Percentiles rank a stretch among this genome's conserved stretches.
These are phyloP conservation scores for Venustoraphidia nigricollis DNA, from an alignment of 2,888 invertebrate species.

Conservation along the genomic window DNA sequence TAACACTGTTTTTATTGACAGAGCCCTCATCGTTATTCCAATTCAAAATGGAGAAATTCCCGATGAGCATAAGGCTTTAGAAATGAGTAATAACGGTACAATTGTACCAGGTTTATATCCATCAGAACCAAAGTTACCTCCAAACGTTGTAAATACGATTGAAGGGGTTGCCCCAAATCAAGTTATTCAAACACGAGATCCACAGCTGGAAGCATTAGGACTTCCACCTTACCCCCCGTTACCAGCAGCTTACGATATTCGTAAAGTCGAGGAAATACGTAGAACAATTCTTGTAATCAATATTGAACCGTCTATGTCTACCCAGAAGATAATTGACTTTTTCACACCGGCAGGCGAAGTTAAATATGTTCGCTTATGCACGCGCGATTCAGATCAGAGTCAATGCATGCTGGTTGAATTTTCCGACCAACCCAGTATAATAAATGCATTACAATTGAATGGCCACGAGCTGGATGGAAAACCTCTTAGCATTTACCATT, in stretches of 20 bases:
- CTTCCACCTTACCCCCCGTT: constrained; percentile 84
- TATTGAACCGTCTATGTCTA: constrained; percentile 45
- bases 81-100: constrained; percentile 80
- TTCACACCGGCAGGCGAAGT: constrained; percentile 83
- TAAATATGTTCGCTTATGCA: constrained; percentile 85
- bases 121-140: constrained; percentile 74
- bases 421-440: constrained; percentile 76
- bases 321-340: constrained; percentile 78
- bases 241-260: constrained; percentile 72
- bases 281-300: constrained; percentile 81
- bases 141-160: constrained; percentile 76
- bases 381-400: constrained; percentile 58
- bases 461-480: constrained; percentile 62
- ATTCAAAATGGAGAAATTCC: constrained; percentile 82
- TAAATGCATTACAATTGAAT: constrained; percentile 74
- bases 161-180: constrained; percentile 65
- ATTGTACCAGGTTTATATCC: constrained; percentile 73
- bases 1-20: constrained; percentile 96
- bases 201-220: constrained; percentile 63
- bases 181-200: constrained; percentile 80
- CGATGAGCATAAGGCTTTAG: constrained; percentile 86
- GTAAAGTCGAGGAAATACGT: constrained; percentile 89
- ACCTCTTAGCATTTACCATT: constrained; percentile 61
- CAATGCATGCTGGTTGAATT: constrained; percentile 85
- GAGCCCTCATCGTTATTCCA: constrained; percentile 90